These are phyloP conservation scores for Ictidomys tridecemlineatus DNA, from an alignment of 2,113 vertebrate genomes.

Conservation along the genomic window DNA sequence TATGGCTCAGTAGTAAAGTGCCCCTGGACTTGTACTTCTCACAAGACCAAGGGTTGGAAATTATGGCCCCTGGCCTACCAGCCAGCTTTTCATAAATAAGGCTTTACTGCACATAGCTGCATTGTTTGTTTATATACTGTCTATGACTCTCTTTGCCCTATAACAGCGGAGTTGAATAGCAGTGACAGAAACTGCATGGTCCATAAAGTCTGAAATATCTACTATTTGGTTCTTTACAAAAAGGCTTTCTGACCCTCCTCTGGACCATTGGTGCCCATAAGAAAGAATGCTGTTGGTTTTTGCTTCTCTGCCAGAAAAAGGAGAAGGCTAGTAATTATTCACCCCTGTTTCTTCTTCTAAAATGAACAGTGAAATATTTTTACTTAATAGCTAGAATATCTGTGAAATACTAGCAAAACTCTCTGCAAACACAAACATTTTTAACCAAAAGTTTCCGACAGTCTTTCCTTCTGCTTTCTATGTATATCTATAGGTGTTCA, in stretches of 20 bases:
- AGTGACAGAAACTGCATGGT: not conserved
- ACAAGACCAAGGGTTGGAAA: not conserved
- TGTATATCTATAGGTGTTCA: not conserved
- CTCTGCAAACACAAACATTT: constrained; percentile 44
- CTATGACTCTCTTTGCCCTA: not conserved
- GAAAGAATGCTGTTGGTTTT: not conserved
- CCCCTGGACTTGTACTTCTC: not conserved
- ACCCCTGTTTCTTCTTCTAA: not conserved
- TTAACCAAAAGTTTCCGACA: not conserved
- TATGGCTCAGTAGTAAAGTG: too few species aligned
- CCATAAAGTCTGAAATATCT: not conserved
- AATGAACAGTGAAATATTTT: not conserved
- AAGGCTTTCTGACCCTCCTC: not conserved
- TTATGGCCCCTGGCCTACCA: too few species aligned
- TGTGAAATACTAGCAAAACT: not conserved
- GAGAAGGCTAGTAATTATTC: not conserved
- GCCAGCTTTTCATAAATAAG: not conserved
- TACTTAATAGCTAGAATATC: not conserved
- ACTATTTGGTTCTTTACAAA: not conserved
- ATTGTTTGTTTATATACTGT: accelerated
- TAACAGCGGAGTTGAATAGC: not conserved
- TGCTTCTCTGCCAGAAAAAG: not conserved
- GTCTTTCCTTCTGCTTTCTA: not conserved
- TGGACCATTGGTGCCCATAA: not conserved
- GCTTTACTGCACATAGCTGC: not conserved